These are phyloP conservation scores for Drosophila subquinaria DNA, from an alignment of 2,888 invertebrate species.

Conservation along the genomic window DNA sequence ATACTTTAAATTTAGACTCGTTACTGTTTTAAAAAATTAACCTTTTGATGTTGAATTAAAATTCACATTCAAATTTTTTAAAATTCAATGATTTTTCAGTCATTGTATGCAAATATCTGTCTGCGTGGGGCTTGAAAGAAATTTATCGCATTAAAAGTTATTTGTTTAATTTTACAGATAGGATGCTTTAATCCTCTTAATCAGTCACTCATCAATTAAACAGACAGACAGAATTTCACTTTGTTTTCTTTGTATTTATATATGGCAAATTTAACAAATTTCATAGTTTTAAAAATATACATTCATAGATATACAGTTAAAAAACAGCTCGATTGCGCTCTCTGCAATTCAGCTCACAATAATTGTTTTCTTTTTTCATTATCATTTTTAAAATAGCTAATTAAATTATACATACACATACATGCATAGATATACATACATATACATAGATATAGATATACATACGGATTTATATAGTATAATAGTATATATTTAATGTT, in stretches of 20 bases:
- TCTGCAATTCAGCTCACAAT: conserved; percentile 41
- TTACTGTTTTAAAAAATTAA: background rate
- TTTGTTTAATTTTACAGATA: background rate
- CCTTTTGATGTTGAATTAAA: conserved; percentile 8
- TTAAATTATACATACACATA: conserved; percentile 51
- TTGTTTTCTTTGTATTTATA: conserved; percentile 73
- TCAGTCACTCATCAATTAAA: background rate
- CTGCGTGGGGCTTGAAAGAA: background rate
- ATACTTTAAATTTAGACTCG: conserved; percentile 39
- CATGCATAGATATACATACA: conserved; percentile 36
- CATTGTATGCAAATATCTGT: background rate
- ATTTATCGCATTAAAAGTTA: background rate
- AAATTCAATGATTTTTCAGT: background rate
- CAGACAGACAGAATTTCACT: background rate
- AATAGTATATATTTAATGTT: conserved; percentile 53
- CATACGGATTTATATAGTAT: conserved; percentile 40
- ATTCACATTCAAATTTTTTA: background rate
- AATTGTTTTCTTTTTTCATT: conserved; percentile 26
- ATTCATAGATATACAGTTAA: conserved; percentile 71
- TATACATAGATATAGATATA: conserved; percentile 34
- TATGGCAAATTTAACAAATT: conserved; percentile 81
- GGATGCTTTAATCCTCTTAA: too few relatives aligned
- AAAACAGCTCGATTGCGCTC: conserved; percentile 51
- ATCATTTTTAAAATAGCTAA: conserved; percentile 53
- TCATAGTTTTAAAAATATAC: conserved; percentile 71